phyloP scores from a whole-genome alignment of 2,113 vertebrate species.

The Cynoglossus semilaevis region DNA sequence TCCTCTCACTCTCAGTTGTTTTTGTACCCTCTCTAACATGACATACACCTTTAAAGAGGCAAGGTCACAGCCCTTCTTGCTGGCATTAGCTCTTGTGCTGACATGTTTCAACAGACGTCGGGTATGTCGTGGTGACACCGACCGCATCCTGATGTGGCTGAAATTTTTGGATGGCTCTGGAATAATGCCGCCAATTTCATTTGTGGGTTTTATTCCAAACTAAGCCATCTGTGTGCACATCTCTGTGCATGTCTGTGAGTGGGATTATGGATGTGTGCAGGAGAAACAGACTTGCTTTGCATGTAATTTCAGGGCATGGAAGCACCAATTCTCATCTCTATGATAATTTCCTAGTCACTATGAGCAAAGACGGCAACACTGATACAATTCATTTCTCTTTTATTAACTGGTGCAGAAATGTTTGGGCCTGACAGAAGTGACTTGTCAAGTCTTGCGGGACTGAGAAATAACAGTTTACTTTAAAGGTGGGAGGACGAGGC shows the following conservation, averaged over 20 bases:
- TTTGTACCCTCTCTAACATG: constrained; percentile 36
- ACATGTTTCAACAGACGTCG: constrained; percentile 46
- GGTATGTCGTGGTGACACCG: constrained; percentile 42
- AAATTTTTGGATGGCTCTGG: constrained; percentile 46
- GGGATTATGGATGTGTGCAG: constrained; percentile 10
- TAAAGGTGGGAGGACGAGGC: constrained; percentile 47
- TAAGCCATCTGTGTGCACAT: constrained; percentile 11
- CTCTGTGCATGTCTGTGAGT: not conserved
- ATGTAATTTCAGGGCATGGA: constrained; percentile 60
- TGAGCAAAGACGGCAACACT: constrained; percentile 65
- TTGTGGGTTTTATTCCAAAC: constrained; percentile 44
- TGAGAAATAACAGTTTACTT: constrained; percentile 38
- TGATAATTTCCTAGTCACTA: constrained; percentile 72
- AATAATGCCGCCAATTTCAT: constrained; percentile 29
- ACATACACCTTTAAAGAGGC: constrained; percentile 39
- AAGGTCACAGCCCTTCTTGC: constrained; percentile 50
- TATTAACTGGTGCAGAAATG: constrained; percentile 69
- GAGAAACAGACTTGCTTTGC: constrained; percentile 27
- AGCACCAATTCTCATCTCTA: constrained; percentile 68
- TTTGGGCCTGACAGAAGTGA: constrained; percentile 50
- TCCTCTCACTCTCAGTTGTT: constrained; percentile 40
- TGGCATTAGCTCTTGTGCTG: constrained; percentile 58
- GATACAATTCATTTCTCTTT: constrained; percentile 71
- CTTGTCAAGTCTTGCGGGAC: constrained; percentile 46
- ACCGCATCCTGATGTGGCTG: constrained; percentile 48